Base-by-base conservation (phyloP, 2,888 invertebrate species). In the Drosophila bunnanda region DNA sequence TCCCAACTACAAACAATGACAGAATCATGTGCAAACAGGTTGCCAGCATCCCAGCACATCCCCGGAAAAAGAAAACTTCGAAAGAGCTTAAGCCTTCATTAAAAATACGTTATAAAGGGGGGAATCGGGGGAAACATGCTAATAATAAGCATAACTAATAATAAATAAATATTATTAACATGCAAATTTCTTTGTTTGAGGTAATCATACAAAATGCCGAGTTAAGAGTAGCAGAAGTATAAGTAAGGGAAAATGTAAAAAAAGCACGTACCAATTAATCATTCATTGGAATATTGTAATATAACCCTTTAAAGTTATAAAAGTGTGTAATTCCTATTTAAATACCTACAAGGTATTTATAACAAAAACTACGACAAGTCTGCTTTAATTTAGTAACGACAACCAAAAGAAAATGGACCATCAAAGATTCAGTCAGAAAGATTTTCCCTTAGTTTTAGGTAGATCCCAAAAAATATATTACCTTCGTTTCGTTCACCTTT, bases 21-120 rank as follows among this genome's bases (percentile, higher is more conserved):
- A 55, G 39, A 20, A 10, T 55, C 32, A 5, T 55, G 20, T 39
- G 56, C 59, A 60, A 60, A 60, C 59, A 60, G 32, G 56, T 56
- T 59, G 58, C 9, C 52, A 52, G 20, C 22, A 22, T 34, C 34
- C 52, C 20, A 53, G 52, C 20, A 36, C 15, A 53, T 34, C 8
- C 30, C 48, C 48, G 48, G 30, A 28, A 10, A 10, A 46, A 4
- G 13, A 43, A 46, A 28, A 17, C 48, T 17, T 17, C 4, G 17
- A 48, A 32, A 50, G 5, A 34, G 2, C 50, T 15, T 15, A 25
- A 25, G 39, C 55, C 30, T 28, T 17, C 13, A 9, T 9, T 17
- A 20, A 20, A 20, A 13, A 39, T 38, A 55, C 2, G 17, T 41
- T 15, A 17, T 28, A 54, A 55, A 55, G n/a, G 7, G 15, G n/a